These are phyloP conservation scores for Sthenelais limicola DNA, from an alignment of 2,888 invertebrate species.

Conservation along the genomic window DNA sequence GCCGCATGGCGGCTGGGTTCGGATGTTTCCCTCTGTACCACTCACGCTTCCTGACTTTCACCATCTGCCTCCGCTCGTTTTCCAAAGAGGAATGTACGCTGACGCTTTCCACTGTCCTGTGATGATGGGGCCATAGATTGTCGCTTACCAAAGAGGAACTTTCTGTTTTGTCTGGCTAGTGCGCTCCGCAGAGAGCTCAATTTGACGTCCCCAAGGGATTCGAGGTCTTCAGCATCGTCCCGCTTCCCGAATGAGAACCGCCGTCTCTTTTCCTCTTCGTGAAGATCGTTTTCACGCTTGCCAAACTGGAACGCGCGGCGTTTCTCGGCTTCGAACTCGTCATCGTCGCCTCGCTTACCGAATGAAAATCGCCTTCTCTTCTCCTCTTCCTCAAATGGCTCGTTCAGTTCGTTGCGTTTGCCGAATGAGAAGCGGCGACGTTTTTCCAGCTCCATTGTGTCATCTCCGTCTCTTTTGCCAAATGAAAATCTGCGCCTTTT, in stretches of 20 bases:
- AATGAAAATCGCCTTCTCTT: too few relatives aligned
- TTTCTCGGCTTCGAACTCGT: slow-evolving; percentile 2
- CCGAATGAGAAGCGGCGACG: slow-evolving; percentile 30
- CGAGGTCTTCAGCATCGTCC: background rate
- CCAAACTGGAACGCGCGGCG: slow-evolving; percentile 22
- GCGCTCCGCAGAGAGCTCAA: background rate
- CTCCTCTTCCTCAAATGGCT: too few relatives aligned
- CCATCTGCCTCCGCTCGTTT: slow-evolving; percentile 5
- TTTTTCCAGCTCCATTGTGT: background rate
- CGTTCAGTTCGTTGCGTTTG: slow-evolving; percentile 13
- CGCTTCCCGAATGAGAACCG: slow-evolving; percentile 18
- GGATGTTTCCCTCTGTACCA: too few relatives aligned
- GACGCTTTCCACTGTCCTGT: background rate
- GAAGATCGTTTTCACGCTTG: background rate
- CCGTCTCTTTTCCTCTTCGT: slow-evolving; percentile 3
- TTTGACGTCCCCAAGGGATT: too few relatives aligned
- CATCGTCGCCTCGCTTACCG: too few relatives aligned
- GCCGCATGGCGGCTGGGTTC: slow-evolving; percentile 5
- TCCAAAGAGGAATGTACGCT: slow-evolving; percentile 14
- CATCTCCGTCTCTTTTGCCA: slow-evolving; percentile 3
- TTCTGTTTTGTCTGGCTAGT: slow-evolving; percentile 22
- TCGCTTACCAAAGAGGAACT: slow-evolving; percentile 25
- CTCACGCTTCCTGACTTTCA: too few relatives aligned
- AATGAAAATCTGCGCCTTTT: slow-evolving; percentile 18
- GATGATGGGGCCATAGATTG: background rate